phyloP scores from a whole-genome alignment of 2,113 vertebrate genomes.

The Antigone vipio region DNA sequence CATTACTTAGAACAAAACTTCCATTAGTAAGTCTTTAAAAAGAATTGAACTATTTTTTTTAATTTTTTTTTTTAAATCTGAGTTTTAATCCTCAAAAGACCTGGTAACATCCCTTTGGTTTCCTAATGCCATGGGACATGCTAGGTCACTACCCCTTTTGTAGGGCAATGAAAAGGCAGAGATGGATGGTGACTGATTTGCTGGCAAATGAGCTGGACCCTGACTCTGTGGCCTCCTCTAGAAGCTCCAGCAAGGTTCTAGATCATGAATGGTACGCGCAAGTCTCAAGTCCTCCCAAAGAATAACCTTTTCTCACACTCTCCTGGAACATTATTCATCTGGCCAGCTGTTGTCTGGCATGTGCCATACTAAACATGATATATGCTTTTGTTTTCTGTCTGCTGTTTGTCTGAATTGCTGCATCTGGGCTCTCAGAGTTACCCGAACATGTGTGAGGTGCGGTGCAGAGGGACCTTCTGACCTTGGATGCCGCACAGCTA shows the following conservation, averaged over 20 bases:
- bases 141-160: neutral
- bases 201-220: neutral
- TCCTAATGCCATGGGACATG: accelerated
- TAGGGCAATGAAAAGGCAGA: neutral
- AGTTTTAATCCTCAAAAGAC: neutral
- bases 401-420: neutral
- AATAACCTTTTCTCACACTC: neutral
- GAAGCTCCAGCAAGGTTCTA: neutral
- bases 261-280: accelerated
- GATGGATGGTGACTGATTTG: neutral
- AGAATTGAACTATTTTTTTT: too few relatives aligned
- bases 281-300: neutral
- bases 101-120: accelerated
- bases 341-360: neutral
- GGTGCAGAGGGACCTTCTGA: neutral
- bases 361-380: neutral
- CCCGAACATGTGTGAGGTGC: accelerated
- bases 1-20: neutral
- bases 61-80: neutral
- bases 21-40: neutral
- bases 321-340: neutral
- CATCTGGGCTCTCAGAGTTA: neutral
- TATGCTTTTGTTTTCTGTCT: neutral
- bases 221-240: neutral
- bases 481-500: neutral